These are phyloP conservation scores for Enteromius fasciolatus DNA, from an alignment of 2,797 vertebrate species.

Conservation along the genomic window DNA sequence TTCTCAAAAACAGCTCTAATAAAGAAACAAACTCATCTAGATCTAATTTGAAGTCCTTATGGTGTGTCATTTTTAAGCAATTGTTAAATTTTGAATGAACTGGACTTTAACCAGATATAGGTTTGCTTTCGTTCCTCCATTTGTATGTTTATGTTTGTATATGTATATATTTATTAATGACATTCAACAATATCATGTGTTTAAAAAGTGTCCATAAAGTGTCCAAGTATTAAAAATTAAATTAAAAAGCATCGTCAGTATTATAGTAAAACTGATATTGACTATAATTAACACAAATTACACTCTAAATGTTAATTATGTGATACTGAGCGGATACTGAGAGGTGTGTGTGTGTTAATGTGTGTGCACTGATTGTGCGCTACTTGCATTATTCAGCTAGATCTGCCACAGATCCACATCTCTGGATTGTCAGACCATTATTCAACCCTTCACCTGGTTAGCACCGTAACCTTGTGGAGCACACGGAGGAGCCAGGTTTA, in stretches of 20 bases:
- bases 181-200: neutral
- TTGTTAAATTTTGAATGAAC: neutral
- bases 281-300: neutral
- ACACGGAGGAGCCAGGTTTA: conserved; percentile 32
- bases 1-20: neutral
- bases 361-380: neutral
- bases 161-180: too few relatives aligned
- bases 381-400: conserved; percentile 53
- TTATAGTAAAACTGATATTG: neutral
- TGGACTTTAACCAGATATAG: neutral
- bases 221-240: neutral
- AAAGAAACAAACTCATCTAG: neutral
- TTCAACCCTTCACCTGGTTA: conserved; percentile 49
- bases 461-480: conserved; percentile 58
- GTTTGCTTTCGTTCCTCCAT: neutral
- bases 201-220: neutral
- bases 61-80: neutral
- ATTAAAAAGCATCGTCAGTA: neutral
- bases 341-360: neutral
- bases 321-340: neutral
- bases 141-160: too few relatives aligned
- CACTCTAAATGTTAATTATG: too few relatives aligned
- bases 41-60: neutral
- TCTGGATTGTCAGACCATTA: conserved; percentile 58
- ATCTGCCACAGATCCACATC: conserved; percentile 39